Percentiles rank a stretch among this genome's conserved stretches.
These are phyloP conservation scores for Phalloptychus januarius DNA, from an alignment of 2,797 vertebrate genomes.

Conservation along the genomic window DNA sequence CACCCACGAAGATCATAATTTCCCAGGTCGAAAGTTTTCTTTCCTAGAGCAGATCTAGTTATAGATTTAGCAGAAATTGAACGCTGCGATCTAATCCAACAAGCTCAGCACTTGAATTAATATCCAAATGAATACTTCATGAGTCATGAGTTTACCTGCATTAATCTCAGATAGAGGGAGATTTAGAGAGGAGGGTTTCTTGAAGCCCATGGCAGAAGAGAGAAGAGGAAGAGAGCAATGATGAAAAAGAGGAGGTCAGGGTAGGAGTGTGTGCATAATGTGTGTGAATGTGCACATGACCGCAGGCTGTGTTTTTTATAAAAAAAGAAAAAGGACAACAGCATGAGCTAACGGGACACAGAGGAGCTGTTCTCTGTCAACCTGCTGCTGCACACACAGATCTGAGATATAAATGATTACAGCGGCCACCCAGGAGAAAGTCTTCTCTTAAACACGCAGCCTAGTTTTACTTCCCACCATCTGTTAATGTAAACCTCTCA, in stretches of 20 bases:
- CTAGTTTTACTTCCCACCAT: constrained; percentile 54
- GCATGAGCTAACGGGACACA: constrained; percentile 64
- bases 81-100: constrained; percentile 36
- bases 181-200: constrained; percentile 39
- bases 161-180: constrained; percentile 44
- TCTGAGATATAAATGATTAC: constrained; percentile 48
- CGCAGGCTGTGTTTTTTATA: constrained; percentile 62
- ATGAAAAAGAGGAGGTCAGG: constrained; percentile 62
- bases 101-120: constrained; percentile 54
- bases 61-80: constrained; percentile 41
- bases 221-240: constrained; percentile 32
- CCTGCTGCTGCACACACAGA: constrained; percentile 49
- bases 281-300: constrained; percentile 45
- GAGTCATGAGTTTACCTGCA: constrained; percentile 64
- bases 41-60: constrained; percentile 1
- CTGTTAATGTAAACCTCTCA: constrained; percentile 51
- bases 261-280: constrained; percentile 40
- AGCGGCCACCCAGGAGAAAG: constrained; percentile 66
- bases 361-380: constrained; percentile 63
- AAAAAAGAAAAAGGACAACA: constrained; percentile 66
- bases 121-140: constrained; percentile 66
- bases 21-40: constrained; percentile 10
- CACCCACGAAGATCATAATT: constrained; percentile 20
- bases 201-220: constrained; percentile 54
- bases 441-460: constrained; percentile 70